Conservation (phyloP, 2,888 invertebrate genomes). For the Synergus gifuensis region DNA sequence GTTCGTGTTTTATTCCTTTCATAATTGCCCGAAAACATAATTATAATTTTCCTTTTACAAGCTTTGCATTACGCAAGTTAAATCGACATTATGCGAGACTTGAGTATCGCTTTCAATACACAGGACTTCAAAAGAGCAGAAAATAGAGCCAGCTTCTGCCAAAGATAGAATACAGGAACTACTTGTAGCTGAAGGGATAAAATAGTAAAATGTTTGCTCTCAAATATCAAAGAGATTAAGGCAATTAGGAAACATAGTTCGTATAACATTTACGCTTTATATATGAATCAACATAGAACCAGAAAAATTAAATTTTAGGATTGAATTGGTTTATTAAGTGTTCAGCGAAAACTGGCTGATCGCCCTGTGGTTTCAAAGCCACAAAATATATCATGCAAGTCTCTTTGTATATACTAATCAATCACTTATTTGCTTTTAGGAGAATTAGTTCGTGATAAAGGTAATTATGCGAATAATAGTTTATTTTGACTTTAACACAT, state of each 20-base stretch:
- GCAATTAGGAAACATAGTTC: neutral
- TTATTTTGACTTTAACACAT: neutral
- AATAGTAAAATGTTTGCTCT: slow-evolving; percentile 2
- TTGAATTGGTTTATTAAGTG: slow-evolving; percentile 7
- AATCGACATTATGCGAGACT: slow-evolving; percentile 5
- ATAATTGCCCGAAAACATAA: neutral
- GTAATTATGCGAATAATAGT: neutral
- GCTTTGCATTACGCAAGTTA: slow-evolving; percentile 3
- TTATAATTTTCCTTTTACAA: slow-evolving; percentile 3
- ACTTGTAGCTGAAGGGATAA: slow-evolving; percentile 9
- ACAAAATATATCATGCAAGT: slow-evolving; percentile 8
- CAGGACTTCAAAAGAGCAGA: neutral
- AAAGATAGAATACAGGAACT: neutral
- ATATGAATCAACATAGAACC: neutral
- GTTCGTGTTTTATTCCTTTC: too few relatives aligned
- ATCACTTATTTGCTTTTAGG: slow-evolving; percentile 17
- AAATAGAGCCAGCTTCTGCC: too few relatives aligned
- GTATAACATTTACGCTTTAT: neutral
- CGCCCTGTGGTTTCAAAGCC: slow-evolving; percentile 12
- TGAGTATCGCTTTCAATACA: slow-evolving; percentile 11
- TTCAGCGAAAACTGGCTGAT: slow-evolving; percentile 1
- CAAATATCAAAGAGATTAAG: neutral
- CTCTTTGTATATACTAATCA: slow-evolving; percentile 16
- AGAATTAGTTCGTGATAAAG: slow-evolving; percentile 1
- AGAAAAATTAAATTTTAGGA: neutral